Base-by-base conservation (phyloP, 2,797 vertebrate species). In the Heteromormyrus szaboi region DNA sequence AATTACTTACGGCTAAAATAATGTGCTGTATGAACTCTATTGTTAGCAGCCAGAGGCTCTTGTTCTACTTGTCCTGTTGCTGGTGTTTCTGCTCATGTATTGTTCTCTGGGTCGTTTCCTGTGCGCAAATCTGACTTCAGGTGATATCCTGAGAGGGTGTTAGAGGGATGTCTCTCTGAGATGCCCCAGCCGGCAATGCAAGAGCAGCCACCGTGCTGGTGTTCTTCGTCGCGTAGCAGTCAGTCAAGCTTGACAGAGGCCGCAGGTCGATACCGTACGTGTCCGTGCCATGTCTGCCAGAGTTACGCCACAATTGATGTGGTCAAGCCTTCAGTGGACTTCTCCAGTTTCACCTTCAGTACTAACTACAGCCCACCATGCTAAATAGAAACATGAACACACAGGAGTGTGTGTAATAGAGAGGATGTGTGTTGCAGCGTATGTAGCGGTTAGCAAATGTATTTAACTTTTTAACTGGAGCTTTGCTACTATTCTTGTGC, bases 231-330 rank as follows among this genome's bases (percentile, higher is more conserved):
- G 59, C 89, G 91, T 90, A 90, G 91, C 90, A 92, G 90, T 90
- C 87, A 76, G 59, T 91, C 89, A 89, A 62, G 87, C 88, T 85
- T 89, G 88, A 88, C 90, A 87, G 87, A 11, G 1, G 92, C 91
- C 93, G 92, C 92, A 91, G 93, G 90, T 95, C 94, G 93, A 25
- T 76, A 90, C 88, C 87, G 37, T 59, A 85, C n/a, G 91, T 86
- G 92, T 92, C 87, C 41, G 6, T 53, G 79, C 17, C n/a, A 11
- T 59, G 8, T 56, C 83, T 59, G 83, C 48, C 87, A 89, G 12
- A 56, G 11, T 56, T 22, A 37, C 62, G 81, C 90, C 89, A 86
- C 62, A 33, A 84, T 12, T 25, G 48, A 86, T 48, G 81, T 87
- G 19, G 48, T 88, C 87, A 76, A 85, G 85, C 53, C 54, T 25